A percentile compares a stretch with the other conserved stretches of the same genome.
phyloP scores from a whole-genome alignment of 2,113 vertebrate species.

The Paratilapia polleni region DNA sequence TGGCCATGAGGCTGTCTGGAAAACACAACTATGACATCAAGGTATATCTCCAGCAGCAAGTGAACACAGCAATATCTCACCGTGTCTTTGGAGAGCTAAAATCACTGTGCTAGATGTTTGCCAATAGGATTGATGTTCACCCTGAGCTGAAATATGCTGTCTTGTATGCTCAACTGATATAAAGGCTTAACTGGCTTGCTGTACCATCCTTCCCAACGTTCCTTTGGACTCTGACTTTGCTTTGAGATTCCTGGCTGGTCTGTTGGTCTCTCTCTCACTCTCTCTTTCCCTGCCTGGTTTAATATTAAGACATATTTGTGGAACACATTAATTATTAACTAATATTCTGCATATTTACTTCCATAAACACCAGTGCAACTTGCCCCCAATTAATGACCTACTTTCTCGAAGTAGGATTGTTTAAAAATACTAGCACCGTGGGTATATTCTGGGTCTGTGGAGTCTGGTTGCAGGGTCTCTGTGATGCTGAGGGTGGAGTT shows the following conservation, averaged over 20 bases:
- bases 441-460: constrained; percentile 56
- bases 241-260: constrained; percentile 35
- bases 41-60: constrained; percentile 79
- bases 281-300: constrained; percentile 29
- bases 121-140: constrained; percentile 27
- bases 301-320: constrained; percentile 43
- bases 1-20: constrained; percentile 90
- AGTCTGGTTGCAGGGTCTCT: constrained; percentile 53
- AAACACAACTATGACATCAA: constrained; percentile 91
- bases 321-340: constrained; percentile 54
- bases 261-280: constrained; percentile 9
- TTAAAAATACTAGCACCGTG: constrained; percentile 65
- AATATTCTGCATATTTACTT: constrained; percentile 58
- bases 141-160: constrained; percentile 39
- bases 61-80: constrained; percentile 13
- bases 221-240: constrained; percentile 52
- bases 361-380: constrained; percentile 60
- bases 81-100: constrained; percentile 12
- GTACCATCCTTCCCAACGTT: constrained; percentile 36
- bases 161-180: constrained; percentile 48
- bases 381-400: constrained; percentile 65
- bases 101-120: constrained; percentile 21
- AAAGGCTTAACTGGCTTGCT: constrained; percentile 39
- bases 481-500: constrained; percentile 54
- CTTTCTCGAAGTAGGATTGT: constrained; percentile 59